phyloP scores from a whole-genome alignment of 2,888 invertebrate species.

The Drosophila nigricruria region DNA sequence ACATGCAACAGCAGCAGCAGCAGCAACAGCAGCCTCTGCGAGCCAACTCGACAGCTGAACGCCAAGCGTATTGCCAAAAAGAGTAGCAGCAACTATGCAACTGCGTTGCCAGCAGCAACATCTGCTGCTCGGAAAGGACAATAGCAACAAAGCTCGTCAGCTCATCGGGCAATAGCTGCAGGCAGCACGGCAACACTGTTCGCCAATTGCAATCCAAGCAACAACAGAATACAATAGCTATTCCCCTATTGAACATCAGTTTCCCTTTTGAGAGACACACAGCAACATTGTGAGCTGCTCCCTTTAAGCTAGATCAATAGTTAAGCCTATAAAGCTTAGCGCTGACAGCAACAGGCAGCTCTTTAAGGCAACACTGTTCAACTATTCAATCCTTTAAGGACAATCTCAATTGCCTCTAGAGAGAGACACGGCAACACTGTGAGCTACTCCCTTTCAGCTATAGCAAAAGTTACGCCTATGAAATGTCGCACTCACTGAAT shows the following conservation, averaged over 20 bases:
- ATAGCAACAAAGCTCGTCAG: neutral
- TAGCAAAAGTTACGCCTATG: too few species aligned
- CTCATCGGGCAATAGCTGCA: neutral
- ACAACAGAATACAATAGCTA: neutral
- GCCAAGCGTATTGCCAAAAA: neutral
- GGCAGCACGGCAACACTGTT: neutral
- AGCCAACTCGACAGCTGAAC: constrained; percentile 12
- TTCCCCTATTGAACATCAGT: neutral
- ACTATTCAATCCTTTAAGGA: too few species aligned
- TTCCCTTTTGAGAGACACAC: neutral
- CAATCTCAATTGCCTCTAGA: too few species aligned
- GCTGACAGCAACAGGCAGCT: too few species aligned
- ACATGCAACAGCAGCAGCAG: constrained; percentile 10
- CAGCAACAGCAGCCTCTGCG: neutral
- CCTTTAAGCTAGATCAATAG: neutral
- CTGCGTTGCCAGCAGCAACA: neutral
- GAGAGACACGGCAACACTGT: neutral
- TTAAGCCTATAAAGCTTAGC: too few species aligned
- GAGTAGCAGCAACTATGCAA: neutral
- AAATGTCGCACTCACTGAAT: too few species aligned
- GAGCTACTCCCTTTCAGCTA: neutral
- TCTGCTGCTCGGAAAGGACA: neutral
- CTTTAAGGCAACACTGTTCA: too few species aligned
- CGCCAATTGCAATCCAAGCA: neutral
- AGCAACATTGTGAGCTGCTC: neutral